Evolutionary conservation across 2,797 vertebrate species (phyloP), one percentile per base, ranked within the genome.

Genomic region (Stomatorhinus walkeri): DNA sequence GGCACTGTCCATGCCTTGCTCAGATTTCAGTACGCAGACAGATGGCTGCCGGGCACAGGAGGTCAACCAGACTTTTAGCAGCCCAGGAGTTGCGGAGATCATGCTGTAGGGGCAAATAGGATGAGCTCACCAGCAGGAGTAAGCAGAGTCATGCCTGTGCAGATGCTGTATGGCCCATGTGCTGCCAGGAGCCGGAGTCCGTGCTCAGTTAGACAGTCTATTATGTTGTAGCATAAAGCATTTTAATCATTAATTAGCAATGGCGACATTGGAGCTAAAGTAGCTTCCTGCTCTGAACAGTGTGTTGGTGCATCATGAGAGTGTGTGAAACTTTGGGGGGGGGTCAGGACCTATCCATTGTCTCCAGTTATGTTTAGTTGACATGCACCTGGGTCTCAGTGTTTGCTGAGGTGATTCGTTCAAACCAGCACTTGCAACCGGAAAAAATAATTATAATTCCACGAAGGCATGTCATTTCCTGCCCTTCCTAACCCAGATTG

Each of bases 181-280:
- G 19, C 68, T 76, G 32, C 12, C 68, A 36, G 5, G 4, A 36
- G 68, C 32, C 32, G 14, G 4, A 76, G 32, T 16, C 32, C 12
- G 0, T 19, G 68, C 68, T 36, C 28, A 1, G 19, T 19, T 76
- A 19, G 68, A 36, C 4, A 40, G 68, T 14, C 32, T 36, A 19
- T 76, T 76, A 40, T 40, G 32, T 36, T 76, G 68, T 14, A 0
- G 5, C 28, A 76, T 76, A 19, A 40, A 40, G 68, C 32, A 76
- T 76, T 36, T 76, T 76, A 76, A 76, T 76, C 32, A 76, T 76
- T 76, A 76, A 76, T 36, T 76, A 76, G 76, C 76, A 43, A 46
- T 46, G 76, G 4, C 36, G 64, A 72, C 64, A 72, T 36, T 72
- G 64, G 1, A 36, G 28, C 64, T 36, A 28, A 72, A 36, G 36